A percentile compares a stretch with the other conserved stretches of the same genome.
Evolutionary conservation across 1,140 invertebrate genomes (phyloP).

Genomic region (Pachyrhynchus sulphureomaculatus): DNA sequence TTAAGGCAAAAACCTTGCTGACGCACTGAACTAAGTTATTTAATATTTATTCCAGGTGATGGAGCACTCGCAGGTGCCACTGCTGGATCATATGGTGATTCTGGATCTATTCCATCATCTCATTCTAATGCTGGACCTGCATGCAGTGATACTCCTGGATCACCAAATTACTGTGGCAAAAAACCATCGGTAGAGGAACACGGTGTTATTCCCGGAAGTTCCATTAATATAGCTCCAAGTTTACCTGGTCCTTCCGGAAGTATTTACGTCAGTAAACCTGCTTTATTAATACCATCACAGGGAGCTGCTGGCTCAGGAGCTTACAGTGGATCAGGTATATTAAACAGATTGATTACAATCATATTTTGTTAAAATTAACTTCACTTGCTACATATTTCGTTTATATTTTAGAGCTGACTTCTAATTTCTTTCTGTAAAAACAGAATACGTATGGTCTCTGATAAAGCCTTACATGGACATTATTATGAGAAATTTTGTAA

Average conservation of each 20-base stretch:
- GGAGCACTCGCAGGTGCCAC: no score
- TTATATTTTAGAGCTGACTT: no score
- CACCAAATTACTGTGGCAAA: background rate
- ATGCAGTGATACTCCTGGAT: background rate
- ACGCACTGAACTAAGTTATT: no score
- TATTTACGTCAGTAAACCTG: constrained; percentile 19
- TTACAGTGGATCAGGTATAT: background rate
- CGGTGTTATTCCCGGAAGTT: background rate
- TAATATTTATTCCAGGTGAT: no score
- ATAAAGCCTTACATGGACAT: no score
- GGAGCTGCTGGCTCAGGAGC: background rate
- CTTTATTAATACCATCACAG: background rate
- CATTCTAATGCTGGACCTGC: background rate
- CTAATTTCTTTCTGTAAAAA: no score
- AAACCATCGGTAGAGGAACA: no score
- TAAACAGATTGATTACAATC: background rate
- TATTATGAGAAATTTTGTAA: no score
- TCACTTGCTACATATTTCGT: no score
- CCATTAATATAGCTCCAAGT: background rate
- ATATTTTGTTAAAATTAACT: background rate
- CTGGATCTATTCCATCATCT: constrained; percentile 6
- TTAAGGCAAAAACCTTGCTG: no score
- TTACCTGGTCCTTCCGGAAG: constrained; percentile 25
- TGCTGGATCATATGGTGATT: no score
- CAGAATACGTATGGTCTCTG: no score